Conservation (phyloP, 2,888 invertebrate species). For the Eremobia ochroleuca region DNA sequence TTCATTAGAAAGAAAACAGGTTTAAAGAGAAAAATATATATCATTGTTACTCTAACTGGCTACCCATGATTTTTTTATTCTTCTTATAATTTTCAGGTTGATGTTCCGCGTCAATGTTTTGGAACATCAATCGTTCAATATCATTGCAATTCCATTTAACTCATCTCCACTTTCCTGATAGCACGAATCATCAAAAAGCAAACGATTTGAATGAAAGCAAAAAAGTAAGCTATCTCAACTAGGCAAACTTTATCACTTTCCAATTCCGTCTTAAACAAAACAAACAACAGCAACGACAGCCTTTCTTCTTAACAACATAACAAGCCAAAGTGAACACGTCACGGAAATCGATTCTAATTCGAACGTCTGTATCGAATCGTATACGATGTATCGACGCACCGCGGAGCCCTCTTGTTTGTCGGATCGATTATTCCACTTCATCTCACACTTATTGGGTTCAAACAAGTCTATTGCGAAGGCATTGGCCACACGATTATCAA, state of each 20-base stretch:
- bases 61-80: background rate
- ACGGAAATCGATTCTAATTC: slow-evolving; percentile 80
- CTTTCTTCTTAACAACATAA: slow-evolving; percentile 61
- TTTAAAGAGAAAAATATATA: background rate
- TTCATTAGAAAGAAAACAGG: slow-evolving; percentile 5
- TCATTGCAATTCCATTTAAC: background rate
- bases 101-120: background rate
- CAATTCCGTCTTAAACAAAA: slow-evolving; percentile 16
- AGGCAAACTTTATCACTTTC: background rate
- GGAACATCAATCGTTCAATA: background rate
- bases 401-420: slow-evolving; percentile 88
- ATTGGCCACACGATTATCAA: slow-evolving; percentile 60
- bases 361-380: slow-evolving; percentile 78
- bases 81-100: background rate
- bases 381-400: slow-evolving; percentile 79
- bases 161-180: background rate
- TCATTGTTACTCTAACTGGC: background rate
- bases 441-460: slow-evolving; percentile 87
- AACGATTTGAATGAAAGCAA: background rate
- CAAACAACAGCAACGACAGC: slow-evolving; percentile 27
- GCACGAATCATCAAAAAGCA: background rate
- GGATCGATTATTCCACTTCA: slow-evolving; percentile 89
- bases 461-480: slow-evolving; percentile 70
- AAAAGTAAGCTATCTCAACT: background rate
- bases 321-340: slow-evolving; percentile 72